Conservation (phyloP, 1,140 invertebrate genomes). For the Schlechtendalia chinensis region DNA sequence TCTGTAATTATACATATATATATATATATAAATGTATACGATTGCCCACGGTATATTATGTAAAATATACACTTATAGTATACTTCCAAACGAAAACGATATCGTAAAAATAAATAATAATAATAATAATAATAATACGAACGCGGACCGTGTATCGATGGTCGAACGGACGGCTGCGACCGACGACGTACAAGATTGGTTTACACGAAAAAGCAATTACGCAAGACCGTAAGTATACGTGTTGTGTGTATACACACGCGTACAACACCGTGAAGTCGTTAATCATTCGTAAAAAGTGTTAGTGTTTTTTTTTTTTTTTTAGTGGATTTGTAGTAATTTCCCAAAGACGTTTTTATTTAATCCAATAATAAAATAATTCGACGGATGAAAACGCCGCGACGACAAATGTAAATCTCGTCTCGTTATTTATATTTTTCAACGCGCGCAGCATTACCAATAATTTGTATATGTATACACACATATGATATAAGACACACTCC, state of each 20-base stretch:
- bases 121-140: constrained; percentile 12
- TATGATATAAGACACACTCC: neutral
- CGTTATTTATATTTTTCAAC: neutral
- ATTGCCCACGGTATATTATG: too few species aligned
- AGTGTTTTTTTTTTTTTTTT: constrained; percentile 39
- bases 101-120: constrained; percentile 27
- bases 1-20: neutral
- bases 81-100: constrained; percentile 22
- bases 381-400: neutral
- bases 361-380: neutral
- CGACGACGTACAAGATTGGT: constrained; percentile 36
- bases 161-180: too few species aligned
- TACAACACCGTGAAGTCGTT: constrained; percentile 18
- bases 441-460: neutral
- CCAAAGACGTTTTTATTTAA: constrained; percentile 27
- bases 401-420: constrained; percentile 17
- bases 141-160: neutral
- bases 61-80: too few species aligned
- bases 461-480: neutral
- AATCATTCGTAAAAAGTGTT: constrained; percentile 43
- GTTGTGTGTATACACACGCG: constrained; percentile 10
- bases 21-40: neutral
- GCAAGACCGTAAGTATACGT: neutral
- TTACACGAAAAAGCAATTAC: constrained; percentile 48
- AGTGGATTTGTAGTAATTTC: neutral